A percentile compares a stretch with the other conserved stretches of the same genome.
phyloP scores from a whole-genome alignment of 2,888 invertebrate genomes.

The Piscicola geometra region DNA sequence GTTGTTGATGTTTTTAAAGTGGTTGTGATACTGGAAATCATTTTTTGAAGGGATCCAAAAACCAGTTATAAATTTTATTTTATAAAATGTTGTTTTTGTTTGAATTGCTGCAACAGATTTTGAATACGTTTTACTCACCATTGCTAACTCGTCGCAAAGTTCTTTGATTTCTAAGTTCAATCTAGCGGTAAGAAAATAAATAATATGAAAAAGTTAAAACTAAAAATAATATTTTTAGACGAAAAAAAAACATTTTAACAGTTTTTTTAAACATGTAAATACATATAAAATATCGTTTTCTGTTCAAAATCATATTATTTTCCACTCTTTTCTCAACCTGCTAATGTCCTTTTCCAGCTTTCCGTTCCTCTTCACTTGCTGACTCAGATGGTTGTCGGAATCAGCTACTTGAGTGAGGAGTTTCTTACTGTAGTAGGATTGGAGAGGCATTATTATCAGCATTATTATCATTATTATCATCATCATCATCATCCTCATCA shows the following conservation, averaged over 20 bases:
- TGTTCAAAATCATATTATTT: too few relatives aligned
- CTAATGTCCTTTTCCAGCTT: constrained; percentile 20
- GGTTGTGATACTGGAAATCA: too few relatives aligned
- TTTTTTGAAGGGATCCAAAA: too few relatives aligned
- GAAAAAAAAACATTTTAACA: not conserved
- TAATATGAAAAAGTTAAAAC: too few relatives aligned
- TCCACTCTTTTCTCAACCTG: too few relatives aligned
- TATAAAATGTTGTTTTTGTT: too few relatives aligned
- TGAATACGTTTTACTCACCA: too few relatives aligned
- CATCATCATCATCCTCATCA: constrained; percentile 33
- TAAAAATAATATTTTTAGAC: not conserved
- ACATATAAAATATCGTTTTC: too few relatives aligned
- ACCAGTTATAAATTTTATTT: too few relatives aligned
- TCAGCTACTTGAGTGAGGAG: not conserved
- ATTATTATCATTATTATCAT: constrained; percentile 5
- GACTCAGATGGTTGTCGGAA: constrained; percentile 4
- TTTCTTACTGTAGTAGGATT: constrained; percentile 10
- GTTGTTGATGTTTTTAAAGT: too few relatives aligned
- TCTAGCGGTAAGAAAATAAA: not conserved
- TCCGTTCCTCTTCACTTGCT: not conserved
- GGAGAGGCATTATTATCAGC: too few relatives aligned
- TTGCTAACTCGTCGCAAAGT: constrained; percentile 22
- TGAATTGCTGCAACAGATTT: too few relatives aligned
- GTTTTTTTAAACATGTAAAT: not conserved
- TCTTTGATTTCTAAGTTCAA: constrained; percentile 27